Percentiles rank a stretch among this genome's conserved stretches.
Conservation (phyloP, 2,888 invertebrate genomes). For the Barypeithes pellucidus region DNA sequence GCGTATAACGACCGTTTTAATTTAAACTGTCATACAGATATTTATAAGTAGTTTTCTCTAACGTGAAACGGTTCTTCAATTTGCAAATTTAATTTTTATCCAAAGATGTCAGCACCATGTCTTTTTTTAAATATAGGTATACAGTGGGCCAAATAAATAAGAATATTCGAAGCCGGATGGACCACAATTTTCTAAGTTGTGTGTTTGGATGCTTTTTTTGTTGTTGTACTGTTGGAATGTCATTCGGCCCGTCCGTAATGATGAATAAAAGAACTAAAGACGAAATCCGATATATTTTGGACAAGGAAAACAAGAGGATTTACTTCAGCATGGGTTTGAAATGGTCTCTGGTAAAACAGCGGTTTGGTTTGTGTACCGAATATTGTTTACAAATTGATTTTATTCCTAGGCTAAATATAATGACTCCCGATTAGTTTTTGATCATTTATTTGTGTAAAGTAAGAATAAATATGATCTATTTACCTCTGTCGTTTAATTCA, state of each 20-base stretch:
- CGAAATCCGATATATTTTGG: slow-evolving; percentile 56
- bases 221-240: slow-evolving; percentile 62
- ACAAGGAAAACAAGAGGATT: slow-evolving; percentile 60
- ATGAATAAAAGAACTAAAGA: slow-evolving; percentile 58
- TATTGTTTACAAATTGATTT: slow-evolving; percentile 62
- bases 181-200: slow-evolving; percentile 57
- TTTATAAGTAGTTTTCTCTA: not conserved
- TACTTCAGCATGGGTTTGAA: slow-evolving; percentile 61
- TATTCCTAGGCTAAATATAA: slow-evolving; percentile 49
- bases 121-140: slow-evolving; percentile 40
- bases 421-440: slow-evolving; percentile 40
- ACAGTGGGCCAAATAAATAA: slow-evolving; percentile 60
- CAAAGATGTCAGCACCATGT: not conserved
- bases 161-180: slow-evolving; percentile 55
- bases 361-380: slow-evolving; percentile 58
- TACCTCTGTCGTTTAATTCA: not conserved
- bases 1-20: too few species aligned
- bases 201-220: slow-evolving; percentile 59
- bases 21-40: too few species aligned
- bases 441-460: slow-evolving; percentile 1
- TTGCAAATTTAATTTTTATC: not conserved
- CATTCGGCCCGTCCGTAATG: slow-evolving; percentile 59
- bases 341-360: slow-evolving; percentile 59
- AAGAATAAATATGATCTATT: slow-evolving; percentile 15
- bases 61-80: not conserved